Evolutionary conservation across 92 coral and sea anemone genomes (phyloP).

Genomic region (Porites divaricata): DNA sequence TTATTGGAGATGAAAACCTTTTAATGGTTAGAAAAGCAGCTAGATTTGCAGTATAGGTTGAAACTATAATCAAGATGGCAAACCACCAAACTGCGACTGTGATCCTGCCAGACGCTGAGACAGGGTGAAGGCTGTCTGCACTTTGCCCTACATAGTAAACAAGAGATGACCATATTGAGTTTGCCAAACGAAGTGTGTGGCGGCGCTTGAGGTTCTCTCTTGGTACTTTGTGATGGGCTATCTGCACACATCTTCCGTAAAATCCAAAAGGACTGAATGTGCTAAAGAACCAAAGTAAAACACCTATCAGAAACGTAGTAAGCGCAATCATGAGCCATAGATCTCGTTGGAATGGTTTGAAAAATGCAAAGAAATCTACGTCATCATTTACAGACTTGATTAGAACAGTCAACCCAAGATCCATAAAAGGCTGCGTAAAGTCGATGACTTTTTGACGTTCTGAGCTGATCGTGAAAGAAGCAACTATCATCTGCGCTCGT

Average conservation of each 20-base stretch:
- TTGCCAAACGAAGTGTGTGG: conserved; percentile 71
- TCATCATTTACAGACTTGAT: conserved; percentile 56
- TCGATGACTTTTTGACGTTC: conserved; percentile 82
- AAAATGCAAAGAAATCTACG: conserved; percentile 66
- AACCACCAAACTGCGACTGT: conserved; percentile 93
- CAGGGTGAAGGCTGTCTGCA: conserved; percentile 81
- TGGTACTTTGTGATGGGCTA: conserved; percentile 68
- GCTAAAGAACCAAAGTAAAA: conserved; percentile 82
- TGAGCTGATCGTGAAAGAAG: conserved; percentile 90
- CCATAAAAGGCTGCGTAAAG: conserved; percentile 85
- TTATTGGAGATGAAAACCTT: conserved; percentile 74
- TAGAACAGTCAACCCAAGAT: conserved; percentile 81
- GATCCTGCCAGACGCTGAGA: conserved; percentile 82
- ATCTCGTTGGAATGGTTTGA: conserved; percentile 74
- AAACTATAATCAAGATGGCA: conserved; percentile 74
- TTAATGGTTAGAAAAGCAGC: conserved; percentile 85
- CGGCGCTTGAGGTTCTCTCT: conserved; percentile 68
- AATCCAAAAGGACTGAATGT: conserved; percentile 92
- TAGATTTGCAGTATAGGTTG: conserved; percentile 91
- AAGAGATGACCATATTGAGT: conserved; percentile 77
- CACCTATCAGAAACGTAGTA: conserved; percentile 70
- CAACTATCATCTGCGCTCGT: conserved; percentile 82
- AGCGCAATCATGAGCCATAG: conserved; percentile 78
- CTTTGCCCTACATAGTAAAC: conserved; percentile 89
- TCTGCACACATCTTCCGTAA: conserved; percentile 88